phyloP scores from a whole-genome alignment of 1,140 invertebrate genomes.

The Zaprionus gabonicus region DNA sequence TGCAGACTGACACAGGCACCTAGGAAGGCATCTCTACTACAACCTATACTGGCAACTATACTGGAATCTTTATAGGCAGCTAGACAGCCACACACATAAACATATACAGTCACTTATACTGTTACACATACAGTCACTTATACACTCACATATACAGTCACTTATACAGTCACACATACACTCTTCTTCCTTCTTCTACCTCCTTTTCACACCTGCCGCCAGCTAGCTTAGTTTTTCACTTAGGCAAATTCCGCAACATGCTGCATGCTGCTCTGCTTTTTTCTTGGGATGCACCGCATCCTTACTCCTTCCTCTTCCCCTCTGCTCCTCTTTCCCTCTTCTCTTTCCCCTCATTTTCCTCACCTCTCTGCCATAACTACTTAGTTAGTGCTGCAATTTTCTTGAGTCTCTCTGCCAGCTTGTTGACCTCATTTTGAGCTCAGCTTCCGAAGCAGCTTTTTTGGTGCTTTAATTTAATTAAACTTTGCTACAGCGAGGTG shows the following conservation, averaged over 20 bases:
- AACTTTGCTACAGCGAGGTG: conserved; percentile 45
- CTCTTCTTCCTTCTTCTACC: neutral
- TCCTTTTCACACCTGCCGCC: neutral
- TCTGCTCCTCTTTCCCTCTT: neutral
- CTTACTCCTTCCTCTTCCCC: neutral
- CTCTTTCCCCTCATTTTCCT: no score
- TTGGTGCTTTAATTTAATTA: conserved; percentile 66
- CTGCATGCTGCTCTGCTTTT: conserved; percentile 26
- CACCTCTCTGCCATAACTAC: conserved; percentile 35
- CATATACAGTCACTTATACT: neutral
- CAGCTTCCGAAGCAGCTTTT: conserved; percentile 28
- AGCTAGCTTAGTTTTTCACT: conserved; percentile 13
- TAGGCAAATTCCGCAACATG: conserved; percentile 28
- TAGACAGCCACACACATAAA: no score
- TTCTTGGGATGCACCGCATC: neutral
- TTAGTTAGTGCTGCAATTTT: conserved; percentile 63
- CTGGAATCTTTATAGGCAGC: no score
- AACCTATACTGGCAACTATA: no score
- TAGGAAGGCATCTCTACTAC: no score
- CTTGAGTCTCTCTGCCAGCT: conserved; percentile 46
- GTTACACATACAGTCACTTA: neutral
- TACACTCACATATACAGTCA: no score
- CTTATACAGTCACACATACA: neutral
- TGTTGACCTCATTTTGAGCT: conserved; percentile 65
- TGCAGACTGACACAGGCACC: no score